Evolutionary conservation across 2,113 vertebrate genomes (phyloP).

Genomic region (Psilopogon haemacephalus): DNA sequence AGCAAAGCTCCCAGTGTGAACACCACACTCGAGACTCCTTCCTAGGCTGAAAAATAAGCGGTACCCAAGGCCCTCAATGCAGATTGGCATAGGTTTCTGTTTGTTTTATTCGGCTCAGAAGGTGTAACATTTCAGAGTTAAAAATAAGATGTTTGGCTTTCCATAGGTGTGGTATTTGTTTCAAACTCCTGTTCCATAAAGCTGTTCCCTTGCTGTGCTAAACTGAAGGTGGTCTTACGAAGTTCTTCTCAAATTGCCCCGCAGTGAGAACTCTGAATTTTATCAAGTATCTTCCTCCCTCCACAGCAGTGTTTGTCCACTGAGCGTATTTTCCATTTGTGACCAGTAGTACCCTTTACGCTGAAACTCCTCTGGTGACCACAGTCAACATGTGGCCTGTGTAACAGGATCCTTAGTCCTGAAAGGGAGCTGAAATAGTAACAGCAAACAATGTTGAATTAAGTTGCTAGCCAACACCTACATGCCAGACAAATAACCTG

Average conservation of each 20-base stretch:
- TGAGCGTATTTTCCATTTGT: background rate
- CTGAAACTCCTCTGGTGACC: background rate
- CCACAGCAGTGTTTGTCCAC: background rate
- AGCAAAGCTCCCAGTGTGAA: background rate
- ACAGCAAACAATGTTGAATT: background rate
- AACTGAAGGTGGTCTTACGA: background rate
- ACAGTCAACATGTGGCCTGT: background rate
- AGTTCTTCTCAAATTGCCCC: background rate
- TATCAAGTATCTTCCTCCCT: background rate
- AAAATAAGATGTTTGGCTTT: background rate
- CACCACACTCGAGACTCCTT: background rate
- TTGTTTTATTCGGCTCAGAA: background rate
- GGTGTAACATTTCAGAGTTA: background rate
- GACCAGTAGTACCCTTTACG: background rate
- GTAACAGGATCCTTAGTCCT: background rate
- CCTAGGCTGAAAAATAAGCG: background rate
- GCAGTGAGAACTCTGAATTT: background rate
- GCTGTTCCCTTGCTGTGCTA: background rate
- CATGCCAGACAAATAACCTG: accelerated
- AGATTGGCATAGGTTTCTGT: background rate
- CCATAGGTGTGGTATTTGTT: background rate
- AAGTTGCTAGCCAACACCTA: background rate
- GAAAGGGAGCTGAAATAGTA: background rate
- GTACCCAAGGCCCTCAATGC: background rate
- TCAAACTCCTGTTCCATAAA: background rate